Evolutionary conservation across 2,113 vertebrate genomes (phyloP), one percentile per base, ranked within the genome.

Genomic region (Ammodramus savannarum): DNA sequence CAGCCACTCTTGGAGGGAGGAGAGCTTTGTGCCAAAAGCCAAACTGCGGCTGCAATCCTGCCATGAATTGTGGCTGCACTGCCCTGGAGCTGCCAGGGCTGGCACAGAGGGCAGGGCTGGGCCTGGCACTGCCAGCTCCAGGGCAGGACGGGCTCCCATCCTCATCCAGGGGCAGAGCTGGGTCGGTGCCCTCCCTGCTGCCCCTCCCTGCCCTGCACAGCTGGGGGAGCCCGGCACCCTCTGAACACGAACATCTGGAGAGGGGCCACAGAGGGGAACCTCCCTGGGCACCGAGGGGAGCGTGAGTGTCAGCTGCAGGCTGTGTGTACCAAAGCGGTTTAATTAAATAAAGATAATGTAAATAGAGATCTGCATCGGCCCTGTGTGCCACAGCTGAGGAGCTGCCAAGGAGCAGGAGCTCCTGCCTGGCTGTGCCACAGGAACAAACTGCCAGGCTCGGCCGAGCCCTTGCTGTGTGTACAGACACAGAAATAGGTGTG

Each of bases 31-130:
- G 59, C 43, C 44, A 19, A 1, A 61, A 69, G 13, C 65, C 67
- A 48, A 74, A 51, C 90, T 92, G 86, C 69, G 85, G 94, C 93
- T 94, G 63, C 55, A 72, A 21, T 44, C n/a, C 84, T 68, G 54
- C 81, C 26, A 48, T 92, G 94, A 86, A 83, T 63, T 58, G 26
- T 26, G 69, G 32, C 80, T 65, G 57, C 38, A 29, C 29, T 48
- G 38, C n/a, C 63, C 57, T 39, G 58, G 73, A 52, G 52, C 16
- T 31, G 44, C 22, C 90, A 11, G 51, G 11, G 31, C 46, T 48
- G 46, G 22, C 25, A 58, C 13, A 5, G 32, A 26, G 38, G 38
- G 57, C 46, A 1, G 59, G 11, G 25, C 41, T 1, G 22, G 11
- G 6, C 1, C 0, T 48, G 46, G 46, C 46, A 22, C 46, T 48